Conservation (phyloP, 2,113 vertebrate genomes). For the Zosterops pallidus region DNA sequence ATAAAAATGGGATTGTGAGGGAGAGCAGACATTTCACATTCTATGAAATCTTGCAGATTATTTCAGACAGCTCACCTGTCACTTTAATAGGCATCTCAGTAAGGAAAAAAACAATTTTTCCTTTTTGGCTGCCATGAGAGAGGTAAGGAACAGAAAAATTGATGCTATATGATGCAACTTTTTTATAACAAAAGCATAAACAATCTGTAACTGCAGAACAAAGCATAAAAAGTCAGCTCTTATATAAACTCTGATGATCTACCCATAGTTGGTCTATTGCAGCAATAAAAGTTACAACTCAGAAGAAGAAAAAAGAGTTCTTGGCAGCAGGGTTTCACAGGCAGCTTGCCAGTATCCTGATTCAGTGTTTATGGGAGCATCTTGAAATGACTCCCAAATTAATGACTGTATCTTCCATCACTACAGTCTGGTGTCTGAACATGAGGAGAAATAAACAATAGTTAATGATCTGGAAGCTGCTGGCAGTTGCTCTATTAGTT, state of each 20-base stretch:
- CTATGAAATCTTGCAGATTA: background rate
- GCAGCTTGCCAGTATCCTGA: conserved; percentile 70
- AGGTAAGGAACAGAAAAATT: background rate
- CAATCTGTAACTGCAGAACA: background rate
- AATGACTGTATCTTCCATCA: conserved; percentile 67
- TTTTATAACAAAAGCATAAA: background rate
- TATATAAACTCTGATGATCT: background rate
- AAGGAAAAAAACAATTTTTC: background rate
- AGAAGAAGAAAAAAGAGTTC: background rate
- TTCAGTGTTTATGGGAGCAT: conserved; percentile 83
- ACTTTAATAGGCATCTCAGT: background rate
- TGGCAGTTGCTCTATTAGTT: conserved; percentile 58
- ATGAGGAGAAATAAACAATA: conserved; percentile 71
- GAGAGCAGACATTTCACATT: background rate
- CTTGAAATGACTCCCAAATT: conserved; percentile 73
- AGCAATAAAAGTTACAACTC: conserved; percentile 32
- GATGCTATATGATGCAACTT: background rate
- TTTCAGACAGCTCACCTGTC: background rate
- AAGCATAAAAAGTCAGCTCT: background rate
- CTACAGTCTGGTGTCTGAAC: conserved; percentile 62
- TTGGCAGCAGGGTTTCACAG: conserved; percentile 49
- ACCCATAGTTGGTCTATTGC: background rate
- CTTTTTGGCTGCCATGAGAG: background rate
- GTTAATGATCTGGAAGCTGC: conserved; percentile 70
- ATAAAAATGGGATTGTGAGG: background rate